Base-by-base conservation (phyloP, 2,888 invertebrate species). In the Sthenelais limicola region DNA sequence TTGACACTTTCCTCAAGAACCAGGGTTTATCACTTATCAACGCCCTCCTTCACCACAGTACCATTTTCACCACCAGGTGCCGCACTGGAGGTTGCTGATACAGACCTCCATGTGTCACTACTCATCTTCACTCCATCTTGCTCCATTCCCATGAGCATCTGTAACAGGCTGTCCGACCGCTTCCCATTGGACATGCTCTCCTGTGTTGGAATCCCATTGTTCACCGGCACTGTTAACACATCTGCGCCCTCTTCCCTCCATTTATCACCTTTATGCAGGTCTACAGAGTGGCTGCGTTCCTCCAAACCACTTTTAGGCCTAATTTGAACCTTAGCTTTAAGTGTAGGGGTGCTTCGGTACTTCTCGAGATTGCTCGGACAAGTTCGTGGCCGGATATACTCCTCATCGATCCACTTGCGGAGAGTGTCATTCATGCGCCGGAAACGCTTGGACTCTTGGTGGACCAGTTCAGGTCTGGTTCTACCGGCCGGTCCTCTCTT, bases 61-160 rank as follows among this genome's bases (percentile, higher is more conserved):
- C n/a, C n/a, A n/a, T n/a, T n/a, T n/a, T n/a, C n/a, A n/a, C n/a
- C n/a, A n/a, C n/a, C n/a, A n/a, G n/a, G n/a, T n/a, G n/a, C n/a
- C n/a, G n/a, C n/a, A n/a, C n/a, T n/a, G n/a, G n/a, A n/a, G n/a
- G n/a, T n/a, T n/a, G n/a, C n/a, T n/a, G n/a, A n/a, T n/a, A n/a
- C n/a, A n/a, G n/a, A n/a, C n/a, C n/a, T n/a, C n/a, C n/a, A n/a
- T n/a, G n/a, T n/a, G n/a, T n/a, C n/a, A n/a, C n/a, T n/a, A n/a
- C n/a, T n/a, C n/a, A n/a, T n/a, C n/a, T n/a, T n/a, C n/a, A n/a
- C n/a, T n/a, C n/a, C n/a, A 28, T 67, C 67, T 24, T 33, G 24
- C 28, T 73, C 73, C 73, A 73, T 58, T 24, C 71, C 73, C 73
- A 73, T 73, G 24, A 73, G 38, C 70, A 73, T 71, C 28, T 73